A percentile compares a stretch with the other conserved stretches of the same genome.
Evolutionary conservation across 2,888 invertebrate genomes (phyloP).

Genomic region (Arctia plantaginis): DNA sequence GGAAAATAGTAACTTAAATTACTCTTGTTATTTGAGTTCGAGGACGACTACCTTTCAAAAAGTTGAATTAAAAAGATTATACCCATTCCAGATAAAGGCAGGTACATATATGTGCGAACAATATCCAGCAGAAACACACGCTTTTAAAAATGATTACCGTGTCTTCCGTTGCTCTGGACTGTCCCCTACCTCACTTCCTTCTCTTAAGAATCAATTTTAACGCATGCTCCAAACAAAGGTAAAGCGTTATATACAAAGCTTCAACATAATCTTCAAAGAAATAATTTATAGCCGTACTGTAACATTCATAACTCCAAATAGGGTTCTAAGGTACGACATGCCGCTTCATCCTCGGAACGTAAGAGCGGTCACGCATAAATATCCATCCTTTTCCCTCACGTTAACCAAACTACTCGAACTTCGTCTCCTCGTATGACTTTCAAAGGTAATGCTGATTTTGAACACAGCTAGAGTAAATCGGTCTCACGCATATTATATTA

Average conservation of each 20-base stretch:
- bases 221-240: constrained; percentile 64
- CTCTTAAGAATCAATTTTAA: constrained; percentile 45
- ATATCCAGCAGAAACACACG: constrained; percentile 70
- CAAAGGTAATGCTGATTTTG: constrained; percentile 51
- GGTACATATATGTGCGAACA: constrained; percentile 19
- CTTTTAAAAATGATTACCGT: constrained; percentile 64
- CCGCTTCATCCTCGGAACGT: constrained; percentile 67
- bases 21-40: not conserved
- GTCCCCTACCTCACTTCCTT: constrained; percentile 54
- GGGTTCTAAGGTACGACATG: constrained; percentile 46
- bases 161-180: constrained; percentile 63
- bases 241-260: constrained; percentile 55
- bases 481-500: constrained; percentile 50
- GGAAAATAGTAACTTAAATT: not conserved
- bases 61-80: not conserved
- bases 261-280: constrained; percentile 53
- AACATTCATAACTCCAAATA: constrained; percentile 41
- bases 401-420: constrained; percentile 50
- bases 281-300: constrained; percentile 60
- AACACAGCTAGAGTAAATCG: constrained; percentile 59
- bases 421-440: constrained; percentile 49
- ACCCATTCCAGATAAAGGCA: not conserved
- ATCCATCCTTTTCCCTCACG: constrained; percentile 61
- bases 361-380: constrained; percentile 68
- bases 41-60: not conserved